These are phyloP conservation scores for Protobothrops flavoviridis DNA, from an alignment of 2,113 vertebrate species.

Conservation along the genomic window DNA sequence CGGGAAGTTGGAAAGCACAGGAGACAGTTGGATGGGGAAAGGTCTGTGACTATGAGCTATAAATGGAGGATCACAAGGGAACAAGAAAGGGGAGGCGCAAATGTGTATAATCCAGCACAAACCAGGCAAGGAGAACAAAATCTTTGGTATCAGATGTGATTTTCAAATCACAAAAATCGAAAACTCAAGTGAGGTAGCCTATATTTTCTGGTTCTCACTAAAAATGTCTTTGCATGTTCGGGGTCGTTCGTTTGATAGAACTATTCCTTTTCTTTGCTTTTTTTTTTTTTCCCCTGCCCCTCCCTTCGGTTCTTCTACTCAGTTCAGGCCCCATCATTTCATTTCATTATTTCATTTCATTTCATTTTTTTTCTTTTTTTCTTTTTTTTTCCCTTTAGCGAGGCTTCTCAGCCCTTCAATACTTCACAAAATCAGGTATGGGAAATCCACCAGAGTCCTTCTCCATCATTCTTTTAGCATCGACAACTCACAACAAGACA, in stretches of 20 bases:
- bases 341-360: background rate
- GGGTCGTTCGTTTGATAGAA: constrained; percentile 37
- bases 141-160: constrained; percentile 99
- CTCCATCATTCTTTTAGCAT: constrained; percentile 26
- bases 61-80: constrained; percentile 46
- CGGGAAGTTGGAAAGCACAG: constrained; percentile 34
- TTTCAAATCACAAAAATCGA: constrained; percentile 91
- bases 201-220: constrained; percentile 86
- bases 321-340: constrained; percentile 52
- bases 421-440: constrained; percentile 53
- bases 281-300: background rate
- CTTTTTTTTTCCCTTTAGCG: background rate
- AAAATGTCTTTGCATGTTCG: constrained; percentile 84
- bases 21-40: constrained; percentile 11
- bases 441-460: constrained; percentile 45
- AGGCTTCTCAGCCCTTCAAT: constrained; percentile 63
- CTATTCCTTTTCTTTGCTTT: background rate
- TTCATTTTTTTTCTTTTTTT: background rate
- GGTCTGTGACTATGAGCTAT: background rate
- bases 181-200: constrained; percentile 95
- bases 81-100: background rate
- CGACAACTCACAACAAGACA: constrained; percentile 66
- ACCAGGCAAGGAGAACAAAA: constrained; percentile 88
- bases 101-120: constrained; percentile 75
- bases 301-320: constrained; percentile 31